Evolutionary conservation across 2,888 invertebrate species (phyloP).

Genomic region (Minunthozetes semirufus): DNA sequence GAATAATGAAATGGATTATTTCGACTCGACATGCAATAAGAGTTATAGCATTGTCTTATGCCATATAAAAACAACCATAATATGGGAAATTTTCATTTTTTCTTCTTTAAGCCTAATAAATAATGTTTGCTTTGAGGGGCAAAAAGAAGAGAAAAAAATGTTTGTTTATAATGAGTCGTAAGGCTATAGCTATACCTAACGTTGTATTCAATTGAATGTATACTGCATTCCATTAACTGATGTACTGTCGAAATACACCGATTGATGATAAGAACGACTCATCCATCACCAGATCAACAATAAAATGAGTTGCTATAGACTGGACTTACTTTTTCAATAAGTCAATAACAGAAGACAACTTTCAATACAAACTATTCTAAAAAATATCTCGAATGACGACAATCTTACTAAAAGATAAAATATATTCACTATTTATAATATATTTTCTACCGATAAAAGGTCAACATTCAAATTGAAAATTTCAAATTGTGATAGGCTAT

Average conservation of each 20-base stretch:
- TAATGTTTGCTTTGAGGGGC: not conserved
- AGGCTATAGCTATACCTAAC: not conserved
- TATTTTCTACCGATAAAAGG: too few relatives aligned
- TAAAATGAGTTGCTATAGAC: not conserved
- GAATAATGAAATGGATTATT: constrained; percentile 28
- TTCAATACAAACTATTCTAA: not conserved
- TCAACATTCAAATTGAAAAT: too few relatives aligned
- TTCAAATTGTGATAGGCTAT: too few relatives aligned
- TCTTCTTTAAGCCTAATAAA: not conserved
- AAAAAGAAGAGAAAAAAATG: not conserved
- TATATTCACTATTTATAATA: too few relatives aligned
- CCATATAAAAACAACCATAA: not conserved
- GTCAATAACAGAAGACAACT: not conserved
- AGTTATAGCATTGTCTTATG: constrained; percentile 9
- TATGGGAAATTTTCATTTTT: not conserved
- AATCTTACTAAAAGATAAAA: too few relatives aligned
- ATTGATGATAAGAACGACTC: constrained; percentile 3
- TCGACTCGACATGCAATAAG: constrained; percentile 13
- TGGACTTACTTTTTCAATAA: not conserved
- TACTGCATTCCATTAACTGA: constrained; percentile 3
- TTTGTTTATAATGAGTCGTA: not conserved
- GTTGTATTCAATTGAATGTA: not conserved
- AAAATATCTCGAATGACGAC: too few relatives aligned
- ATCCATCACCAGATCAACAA: constrained; percentile 15
- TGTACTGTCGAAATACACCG: constrained; percentile 9